Base-by-base conservation (phyloP, 2,797 vertebrate genomes). In the Thaleichthys pacificus region DNA sequence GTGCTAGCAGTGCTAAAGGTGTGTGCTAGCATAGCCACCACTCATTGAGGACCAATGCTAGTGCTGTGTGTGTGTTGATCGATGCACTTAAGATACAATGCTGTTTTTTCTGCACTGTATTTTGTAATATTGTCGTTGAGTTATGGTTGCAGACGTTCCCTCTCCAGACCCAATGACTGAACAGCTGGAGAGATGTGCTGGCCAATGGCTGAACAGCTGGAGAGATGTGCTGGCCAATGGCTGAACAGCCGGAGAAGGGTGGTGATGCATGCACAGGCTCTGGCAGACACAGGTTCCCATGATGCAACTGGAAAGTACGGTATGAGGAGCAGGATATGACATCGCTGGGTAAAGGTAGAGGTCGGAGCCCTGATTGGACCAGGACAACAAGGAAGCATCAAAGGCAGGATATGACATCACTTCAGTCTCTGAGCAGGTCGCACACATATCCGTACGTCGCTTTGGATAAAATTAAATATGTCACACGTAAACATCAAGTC, bases 161-260 rank as follows among this genome's bases (percentile, higher is more conserved):
- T n/a, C 17, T 56, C 3, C 5, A 56, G 51, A 56, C 51, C 15
- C 51, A 56, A 17, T 56, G 19, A 14, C 51, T 56, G 51, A n/a
- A 8, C 42, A 56, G 51, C 19, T 17, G 26, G 51, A 8, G 15
- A 56, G 19, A n/a, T 3, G 51, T 56, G 19, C 51, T 17, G 19
- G 15, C 51, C 51, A 56, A 5, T n/a, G 51, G 4, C 51, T 56
- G 51, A 60, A 70, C 87, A 89, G 87, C 88, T 89, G 85, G 38
- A 12, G 38, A 42, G 38, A 11, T 2, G 38, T 42, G 9, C 38
- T 42, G 38, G 38, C 79, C 80, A 69, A 73, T 77, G 68, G 32
- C 68, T 38, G 2, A 80, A 82, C 79, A 3, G 51, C 51, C 19
- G 17, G 17, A 54, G 51, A 54, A 2, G 19, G 15, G 71, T 71